Conservation (phyloP, 2,888 invertebrate species). For the Agrilus mali region DNA sequence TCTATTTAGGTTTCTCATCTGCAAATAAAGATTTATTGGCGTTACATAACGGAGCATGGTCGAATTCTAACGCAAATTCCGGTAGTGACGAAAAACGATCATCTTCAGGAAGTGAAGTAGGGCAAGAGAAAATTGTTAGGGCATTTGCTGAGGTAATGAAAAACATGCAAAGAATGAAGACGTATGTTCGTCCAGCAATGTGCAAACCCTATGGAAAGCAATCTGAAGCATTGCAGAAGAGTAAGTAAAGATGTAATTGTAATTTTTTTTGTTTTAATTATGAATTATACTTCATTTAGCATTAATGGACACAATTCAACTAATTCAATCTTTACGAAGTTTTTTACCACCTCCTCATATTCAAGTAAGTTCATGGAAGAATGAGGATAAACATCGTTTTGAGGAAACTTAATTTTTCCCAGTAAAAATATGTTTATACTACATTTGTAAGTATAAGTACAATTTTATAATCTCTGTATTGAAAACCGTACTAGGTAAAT, state of each 20-base stretch:
- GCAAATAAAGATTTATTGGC: constrained; percentile 52
- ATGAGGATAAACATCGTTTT: constrained; percentile 58
- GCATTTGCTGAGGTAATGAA: constrained; percentile 79
- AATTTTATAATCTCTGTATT: constrained; percentile 5
- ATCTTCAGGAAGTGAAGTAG: constrained; percentile 34
- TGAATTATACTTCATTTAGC: constrained; percentile 37
- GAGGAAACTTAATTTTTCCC: constrained; percentile 27
- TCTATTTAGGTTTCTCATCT: constrained; percentile 24
- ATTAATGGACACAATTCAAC: constrained; percentile 72
- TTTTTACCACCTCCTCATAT: constrained; percentile 80
- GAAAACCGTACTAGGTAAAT: background rate
- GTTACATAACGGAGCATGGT: constrained; percentile 56
- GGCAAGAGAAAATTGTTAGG: constrained; percentile 75
- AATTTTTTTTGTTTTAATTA: background rate
- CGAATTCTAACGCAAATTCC: constrained; percentile 17
- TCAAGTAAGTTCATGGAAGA: constrained; percentile 82
- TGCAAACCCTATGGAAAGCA: constrained; percentile 85
- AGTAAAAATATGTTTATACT: constrained; percentile 1
- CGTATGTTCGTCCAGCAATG: constrained; percentile 79
- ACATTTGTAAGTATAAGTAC: constrained; percentile 3
- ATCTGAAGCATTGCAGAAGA: constrained; percentile 78
- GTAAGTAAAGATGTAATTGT: constrained; percentile 36
- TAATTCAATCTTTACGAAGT: constrained; percentile 73
- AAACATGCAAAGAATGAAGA: constrained; percentile 80
- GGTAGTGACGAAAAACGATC: constrained; percentile 26